Conservation (phyloP, 2,113 vertebrate genomes). For the Pelobates fuscus region DNA sequence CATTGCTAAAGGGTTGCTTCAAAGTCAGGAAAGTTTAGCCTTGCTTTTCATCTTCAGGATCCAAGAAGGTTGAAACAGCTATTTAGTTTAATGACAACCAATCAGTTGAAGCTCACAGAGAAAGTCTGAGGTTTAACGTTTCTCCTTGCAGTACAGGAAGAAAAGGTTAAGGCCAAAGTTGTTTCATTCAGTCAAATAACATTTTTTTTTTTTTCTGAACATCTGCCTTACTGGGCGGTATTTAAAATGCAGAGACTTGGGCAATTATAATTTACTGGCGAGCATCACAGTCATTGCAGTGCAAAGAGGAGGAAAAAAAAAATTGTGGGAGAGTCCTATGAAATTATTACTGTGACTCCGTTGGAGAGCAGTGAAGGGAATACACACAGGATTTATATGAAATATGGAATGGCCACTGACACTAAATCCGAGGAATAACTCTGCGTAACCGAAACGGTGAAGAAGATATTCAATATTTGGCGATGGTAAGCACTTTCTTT, state of each 20-base stretch:
- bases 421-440: constrained; percentile 11
- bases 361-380: constrained; percentile 52
- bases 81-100: constrained; percentile 59
- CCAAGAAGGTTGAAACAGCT: constrained; percentile 47
- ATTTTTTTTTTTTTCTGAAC: constrained; percentile 70
- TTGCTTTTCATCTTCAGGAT: constrained; percentile 59
- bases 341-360: constrained; percentile 58
- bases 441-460: constrained; percentile 56
- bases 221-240: constrained; percentile 67
- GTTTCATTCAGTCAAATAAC: constrained; percentile 71
- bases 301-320: constrained; percentile 43
- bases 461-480: constrained; percentile 61
- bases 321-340: constrained; percentile 57
- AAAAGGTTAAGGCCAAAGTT: constrained; percentile 63
- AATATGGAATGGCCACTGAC: constrained; percentile 34
- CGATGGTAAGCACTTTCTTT: constrained; percentile 65
- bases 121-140: constrained; percentile 71
- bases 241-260: constrained; percentile 71
- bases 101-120: constrained; percentile 60
- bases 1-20: not conserved
- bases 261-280: constrained; percentile 72
- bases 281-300: constrained; percentile 63
- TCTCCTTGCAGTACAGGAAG: constrained; percentile 71
- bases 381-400: constrained; percentile 26
- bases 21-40: constrained; percentile 36